Percentiles rank a stretch among this genome's conserved stretches.
Evolutionary conservation across 64 coral and sea anemone species (phyloP).

Genomic region (Montipora efflorescens): DNA sequence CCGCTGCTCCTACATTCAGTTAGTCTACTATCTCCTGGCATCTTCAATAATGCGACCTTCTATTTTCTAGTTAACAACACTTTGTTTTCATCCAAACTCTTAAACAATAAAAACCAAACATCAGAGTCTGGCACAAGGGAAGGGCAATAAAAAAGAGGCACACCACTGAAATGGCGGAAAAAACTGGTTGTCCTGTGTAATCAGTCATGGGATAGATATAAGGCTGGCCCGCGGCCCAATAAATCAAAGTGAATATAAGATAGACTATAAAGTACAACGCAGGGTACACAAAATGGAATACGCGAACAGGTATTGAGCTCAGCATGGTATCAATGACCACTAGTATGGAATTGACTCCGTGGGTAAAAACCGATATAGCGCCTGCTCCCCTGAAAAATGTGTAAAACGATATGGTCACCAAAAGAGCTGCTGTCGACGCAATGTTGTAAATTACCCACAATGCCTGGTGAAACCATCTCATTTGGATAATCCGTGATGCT

Average conservation of each 20-base stretch:
- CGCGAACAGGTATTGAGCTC: constrained; percentile 32
- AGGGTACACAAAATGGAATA: constrained; percentile 56
- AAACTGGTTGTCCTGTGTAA: constrained; percentile 38
- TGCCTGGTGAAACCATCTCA: constrained; percentile 18
- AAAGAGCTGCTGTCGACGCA: constrained; percentile 17
- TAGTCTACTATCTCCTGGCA: too few relatives aligned
- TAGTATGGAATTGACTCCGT: constrained; percentile 22
- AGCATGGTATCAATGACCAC: constrained; percentile 44
- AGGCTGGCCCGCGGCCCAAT: constrained; percentile 39
- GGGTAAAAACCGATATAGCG: neutral
- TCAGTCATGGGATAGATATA: constrained; percentile 45
- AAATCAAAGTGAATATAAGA: constrained; percentile 35
- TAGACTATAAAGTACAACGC: constrained; percentile 32
- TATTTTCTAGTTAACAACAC: neutral
- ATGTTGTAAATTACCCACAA: constrained; percentile 64
- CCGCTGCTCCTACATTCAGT: neutral
- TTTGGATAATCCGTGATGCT: neutral
- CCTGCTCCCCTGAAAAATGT: neutral
- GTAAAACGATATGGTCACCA: constrained; percentile 30
- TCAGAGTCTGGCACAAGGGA: constrained; percentile 5
- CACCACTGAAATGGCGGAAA: neutral
- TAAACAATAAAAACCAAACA: constrained; percentile 15
- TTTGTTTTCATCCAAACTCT: constrained; percentile 21
- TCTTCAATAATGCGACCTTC: too few relatives aligned
- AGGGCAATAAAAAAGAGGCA: constrained; percentile 22